These are phyloP conservation scores for Marronus borbonicus DNA, from an alignment of 2,888 invertebrate genomes.

Conservation along the genomic window DNA sequence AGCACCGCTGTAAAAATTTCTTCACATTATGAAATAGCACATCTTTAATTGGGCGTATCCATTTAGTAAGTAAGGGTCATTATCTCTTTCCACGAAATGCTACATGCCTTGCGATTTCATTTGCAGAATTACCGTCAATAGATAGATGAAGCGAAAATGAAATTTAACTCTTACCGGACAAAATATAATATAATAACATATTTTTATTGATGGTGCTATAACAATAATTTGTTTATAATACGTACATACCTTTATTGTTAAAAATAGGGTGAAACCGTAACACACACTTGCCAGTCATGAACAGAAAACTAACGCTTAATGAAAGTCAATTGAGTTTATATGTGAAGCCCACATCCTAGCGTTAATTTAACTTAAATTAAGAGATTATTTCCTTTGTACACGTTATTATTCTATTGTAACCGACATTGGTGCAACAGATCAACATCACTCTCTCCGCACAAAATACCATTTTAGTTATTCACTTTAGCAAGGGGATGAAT, in stretches of 20 bases:
- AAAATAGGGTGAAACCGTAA: slow-evolving; percentile 52
- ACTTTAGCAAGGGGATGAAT: slow-evolving; percentile 33
- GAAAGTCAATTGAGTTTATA: slow-evolving; percentile 70
- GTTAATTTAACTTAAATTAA: slow-evolving; percentile 72
- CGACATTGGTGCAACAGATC: slow-evolving; percentile 53
- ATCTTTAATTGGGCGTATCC: slow-evolving; percentile 15
- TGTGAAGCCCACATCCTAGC: slow-evolving; percentile 70
- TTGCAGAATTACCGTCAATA: neutral
- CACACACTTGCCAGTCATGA: slow-evolving; percentile 61
- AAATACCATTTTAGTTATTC: slow-evolving; percentile 56
- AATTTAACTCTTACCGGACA: neutral
- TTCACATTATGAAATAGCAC: neutral
- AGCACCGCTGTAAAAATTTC: neutral
- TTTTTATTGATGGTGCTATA: neutral
- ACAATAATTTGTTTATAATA: slow-evolving; percentile 1
- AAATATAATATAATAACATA: neutral
- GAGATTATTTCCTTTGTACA: slow-evolving; percentile 72
- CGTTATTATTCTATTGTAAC: slow-evolving; percentile 70
- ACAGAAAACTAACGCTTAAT: slow-evolving; percentile 66
- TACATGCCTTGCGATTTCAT: neutral
- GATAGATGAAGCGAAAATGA: neutral
- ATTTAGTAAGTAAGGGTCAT: slow-evolving; percentile 5
- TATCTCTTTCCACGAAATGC: neutral
- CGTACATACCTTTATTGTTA: slow-evolving; percentile 44
- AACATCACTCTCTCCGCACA: slow-evolving; percentile 51